Base-by-base conservation (phyloP, 2,888 invertebrate genomes). In the Anaspis maculata region DNA sequence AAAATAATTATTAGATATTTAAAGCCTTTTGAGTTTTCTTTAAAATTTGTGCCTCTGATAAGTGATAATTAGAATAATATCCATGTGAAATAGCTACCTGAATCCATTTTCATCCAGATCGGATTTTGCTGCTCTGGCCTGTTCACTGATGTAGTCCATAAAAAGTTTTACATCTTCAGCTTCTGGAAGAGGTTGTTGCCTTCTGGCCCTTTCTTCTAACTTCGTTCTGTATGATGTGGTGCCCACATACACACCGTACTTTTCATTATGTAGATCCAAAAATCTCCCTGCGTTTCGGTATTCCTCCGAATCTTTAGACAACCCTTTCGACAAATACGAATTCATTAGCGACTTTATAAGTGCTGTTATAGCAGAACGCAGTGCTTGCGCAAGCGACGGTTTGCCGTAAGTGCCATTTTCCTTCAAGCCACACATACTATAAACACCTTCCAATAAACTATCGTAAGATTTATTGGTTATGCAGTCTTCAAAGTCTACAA, bases 401-500 rank as follows among this genome's bases (percentile, higher is more conserved):
- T 26, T 26, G 3, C 27, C 27, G 7, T 12, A 10, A 6, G 7
- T 13, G 13, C 13, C 27, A 9, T 10, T 13, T 5, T 11, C 13
- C 3, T 10, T 6, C 13, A 26, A 3, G 6, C 4, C 14, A n/a
- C 27, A 26, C 7, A 26, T 3, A 5, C 5, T 26, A 13, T 26
- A 13, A 11, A 26, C 27, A 7, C 13, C 27, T 6, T 26, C 13
- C 13, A 26, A 6, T 6, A 26, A 13, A 5, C 11, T 10, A 6
- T 26, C 27, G n/a, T 26, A 26, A n/a, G 13, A 10, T 6, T 3
- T 6, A 13, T 26, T 13, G 6, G 13, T 6, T 6, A 26, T 26
- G 14, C 27, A 26, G 14, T 26, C 27, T n/a, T 26, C 27, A 13
- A 26, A 26, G 13, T 26, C 27, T 3, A 26, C 13, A 12, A 26